A percentile compares a stretch with the other conserved stretches of the same genome.
These are phyloP conservation scores for Lathamus discolor DNA, from an alignment of 2,113 vertebrate species.

Conservation along the genomic window DNA sequence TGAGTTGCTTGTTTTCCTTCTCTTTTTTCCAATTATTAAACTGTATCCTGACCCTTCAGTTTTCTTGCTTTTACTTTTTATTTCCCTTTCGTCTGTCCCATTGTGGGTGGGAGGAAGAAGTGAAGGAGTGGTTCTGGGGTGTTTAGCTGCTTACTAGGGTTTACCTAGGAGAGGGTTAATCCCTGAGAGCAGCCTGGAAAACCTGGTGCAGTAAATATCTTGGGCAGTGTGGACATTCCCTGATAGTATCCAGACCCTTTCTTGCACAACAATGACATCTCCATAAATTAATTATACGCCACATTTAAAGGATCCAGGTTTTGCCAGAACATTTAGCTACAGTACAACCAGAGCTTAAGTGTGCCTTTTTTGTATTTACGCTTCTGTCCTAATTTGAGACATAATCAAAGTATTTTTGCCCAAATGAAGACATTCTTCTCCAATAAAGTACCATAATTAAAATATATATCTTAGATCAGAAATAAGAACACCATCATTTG, in stretches of 20 bases:
- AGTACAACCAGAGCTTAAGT: fast-evolving
- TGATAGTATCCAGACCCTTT: not conserved
- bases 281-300: not conserved
- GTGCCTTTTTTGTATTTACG: not conserved
- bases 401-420: not conserved
- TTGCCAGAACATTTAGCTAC: not conserved
- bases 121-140: not conserved
- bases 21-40: not conserved
- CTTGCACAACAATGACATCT: not conserved
- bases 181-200: not conserved
- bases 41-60: not conserved
- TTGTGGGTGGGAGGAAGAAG: fast-evolving
- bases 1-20: not conserved
- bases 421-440: not conserved
- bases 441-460: not conserved
- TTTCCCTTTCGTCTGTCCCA: not conserved
- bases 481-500: not conserved
- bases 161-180: not conserved
- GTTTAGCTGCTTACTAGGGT: not conserved
- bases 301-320: not conserved
- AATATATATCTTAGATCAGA: not conserved
- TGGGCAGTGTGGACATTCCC: not conserved
- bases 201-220: not conserved
- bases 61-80: not conserved
- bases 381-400: not conserved